These are phyloP conservation scores for Urocolius indicus DNA, from an alignment of 2,113 vertebrate species.

Conservation along the genomic window DNA sequence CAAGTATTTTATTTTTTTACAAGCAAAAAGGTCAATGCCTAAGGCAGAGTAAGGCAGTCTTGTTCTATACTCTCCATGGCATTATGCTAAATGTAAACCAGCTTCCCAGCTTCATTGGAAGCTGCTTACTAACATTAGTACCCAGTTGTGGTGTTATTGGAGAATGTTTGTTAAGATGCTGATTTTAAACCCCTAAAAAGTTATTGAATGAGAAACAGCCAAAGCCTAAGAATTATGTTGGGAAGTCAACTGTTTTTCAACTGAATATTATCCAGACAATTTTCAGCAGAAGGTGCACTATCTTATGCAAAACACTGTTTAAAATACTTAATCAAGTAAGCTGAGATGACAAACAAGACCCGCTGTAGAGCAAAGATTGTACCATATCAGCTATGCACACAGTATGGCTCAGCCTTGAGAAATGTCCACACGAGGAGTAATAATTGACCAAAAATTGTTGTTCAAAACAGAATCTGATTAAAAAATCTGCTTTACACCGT, in stretches of 20 bases:
- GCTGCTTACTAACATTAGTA: background rate
- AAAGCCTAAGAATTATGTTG: background rate
- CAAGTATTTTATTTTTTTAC: background rate
- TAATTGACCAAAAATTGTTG: slow-evolving; percentile 37
- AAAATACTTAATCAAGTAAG: slow-evolving; percentile 64
- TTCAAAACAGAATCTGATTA: slow-evolving; percentile 38
- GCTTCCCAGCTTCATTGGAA: slow-evolving; percentile 6
- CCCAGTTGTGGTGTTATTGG: background rate
- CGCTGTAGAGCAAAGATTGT: slow-evolving; percentile 70
- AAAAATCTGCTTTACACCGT: background rate
- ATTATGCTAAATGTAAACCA: slow-evolving; percentile 1
- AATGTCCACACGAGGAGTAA: slow-evolving; percentile 4
- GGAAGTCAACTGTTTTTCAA: slow-evolving; percentile 35
- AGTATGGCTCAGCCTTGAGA: slow-evolving; percentile 37
- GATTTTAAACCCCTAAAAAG: background rate
- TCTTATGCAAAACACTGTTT: slow-evolving; percentile 53
- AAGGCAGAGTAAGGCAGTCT: background rate
- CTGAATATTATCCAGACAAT: slow-evolving; percentile 23
- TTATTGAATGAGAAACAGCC: background rate
- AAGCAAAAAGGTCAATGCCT: background rate
- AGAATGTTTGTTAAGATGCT: background rate
- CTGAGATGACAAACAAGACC: slow-evolving; percentile 49
- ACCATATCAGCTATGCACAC: slow-evolving; percentile 54
- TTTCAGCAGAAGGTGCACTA: slow-evolving; percentile 45
- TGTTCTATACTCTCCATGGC: background rate